Conservation (phyloP, 2,113 vertebrate species). For the Aptenodytes forsteri region DNA sequence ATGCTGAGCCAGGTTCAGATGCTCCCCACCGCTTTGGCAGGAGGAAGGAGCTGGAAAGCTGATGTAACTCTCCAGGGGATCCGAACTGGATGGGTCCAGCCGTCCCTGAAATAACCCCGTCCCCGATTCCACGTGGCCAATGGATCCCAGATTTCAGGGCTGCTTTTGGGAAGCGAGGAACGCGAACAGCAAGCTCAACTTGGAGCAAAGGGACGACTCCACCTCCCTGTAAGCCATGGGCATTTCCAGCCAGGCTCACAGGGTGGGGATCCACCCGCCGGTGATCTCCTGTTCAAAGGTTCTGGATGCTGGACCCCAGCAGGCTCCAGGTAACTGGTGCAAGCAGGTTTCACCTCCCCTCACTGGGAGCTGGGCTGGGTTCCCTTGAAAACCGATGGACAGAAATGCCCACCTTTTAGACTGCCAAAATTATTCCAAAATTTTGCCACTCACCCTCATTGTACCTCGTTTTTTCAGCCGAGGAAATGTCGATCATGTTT, state of each 20-base stretch:
- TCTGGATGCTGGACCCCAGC: neutral
- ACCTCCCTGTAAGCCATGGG: neutral
- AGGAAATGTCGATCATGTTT: neutral
- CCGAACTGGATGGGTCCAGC: neutral
- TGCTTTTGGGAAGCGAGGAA: neutral
- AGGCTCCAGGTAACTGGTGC: neutral
- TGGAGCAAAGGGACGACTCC: neutral
- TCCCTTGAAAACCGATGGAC: neutral
- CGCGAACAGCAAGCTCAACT: neutral
- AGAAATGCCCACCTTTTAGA: neutral
- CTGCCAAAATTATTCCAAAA: no score
- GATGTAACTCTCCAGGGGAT: neutral
- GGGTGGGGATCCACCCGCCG: accelerated
- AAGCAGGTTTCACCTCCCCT: neutral
- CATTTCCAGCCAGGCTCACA: neutral
- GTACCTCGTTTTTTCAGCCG: neutral
- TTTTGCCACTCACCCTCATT: neutral
- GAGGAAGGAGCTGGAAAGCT: neutral
- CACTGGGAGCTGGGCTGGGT: neutral
- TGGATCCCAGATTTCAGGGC: neutral
- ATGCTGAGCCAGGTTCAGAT: neutral
- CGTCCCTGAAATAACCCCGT: neutral
- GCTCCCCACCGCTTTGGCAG: neutral
- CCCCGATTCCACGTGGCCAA: neutral
- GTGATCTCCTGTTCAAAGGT: neutral